A percentile compares a stretch with the other conserved stretches of the same genome.
Conservation (phyloP, 1,140 invertebrate species). For the Manduca sexta region DNA sequence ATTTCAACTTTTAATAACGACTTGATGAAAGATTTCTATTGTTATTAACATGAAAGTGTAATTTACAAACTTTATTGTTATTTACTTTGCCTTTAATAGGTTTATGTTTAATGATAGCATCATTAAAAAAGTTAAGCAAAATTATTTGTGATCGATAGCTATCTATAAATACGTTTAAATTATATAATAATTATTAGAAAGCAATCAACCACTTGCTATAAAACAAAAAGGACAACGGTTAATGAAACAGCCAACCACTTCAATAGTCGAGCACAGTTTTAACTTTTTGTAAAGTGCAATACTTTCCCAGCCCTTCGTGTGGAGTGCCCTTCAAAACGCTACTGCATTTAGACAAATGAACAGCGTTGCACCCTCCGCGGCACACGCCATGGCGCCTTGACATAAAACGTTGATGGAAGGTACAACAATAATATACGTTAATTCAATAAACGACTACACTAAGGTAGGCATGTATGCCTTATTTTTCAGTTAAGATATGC, state of each 20-base stretch:
- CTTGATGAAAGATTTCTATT: background rate
- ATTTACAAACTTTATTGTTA: background rate
- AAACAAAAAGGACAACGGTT: conserved; percentile 42
- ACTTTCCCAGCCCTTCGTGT: conserved; percentile 58
- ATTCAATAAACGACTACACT: background rate
- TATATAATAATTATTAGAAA: too few species aligned
- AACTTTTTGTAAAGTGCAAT: conserved; percentile 69
- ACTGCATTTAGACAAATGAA: conserved; percentile 71
- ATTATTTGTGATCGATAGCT: too few species aligned
- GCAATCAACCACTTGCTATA: conserved; percentile 9
- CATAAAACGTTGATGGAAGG: conserved; percentile 13
- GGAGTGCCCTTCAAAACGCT: conserved; percentile 52
- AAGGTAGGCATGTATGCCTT: too few species aligned
- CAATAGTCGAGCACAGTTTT: conserved; percentile 45
- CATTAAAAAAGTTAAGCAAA: background rate
- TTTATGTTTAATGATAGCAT: background rate
- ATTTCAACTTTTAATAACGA: conserved; percentile 64
- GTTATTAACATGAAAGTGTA: background rate
- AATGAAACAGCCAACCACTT: conserved; percentile 35
- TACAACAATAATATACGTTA: conserved; percentile 1
- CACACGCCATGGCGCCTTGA: conserved; percentile 45
- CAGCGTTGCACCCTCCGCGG: conserved; percentile 58
- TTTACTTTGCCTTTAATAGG: background rate
- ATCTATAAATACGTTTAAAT: too few species aligned
- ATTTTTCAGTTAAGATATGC: too few species aligned